These are phyloP conservation scores for Nephrotoma flavescens DNA, from an alignment of 2,888 invertebrate species.

Conservation along the genomic window DNA sequence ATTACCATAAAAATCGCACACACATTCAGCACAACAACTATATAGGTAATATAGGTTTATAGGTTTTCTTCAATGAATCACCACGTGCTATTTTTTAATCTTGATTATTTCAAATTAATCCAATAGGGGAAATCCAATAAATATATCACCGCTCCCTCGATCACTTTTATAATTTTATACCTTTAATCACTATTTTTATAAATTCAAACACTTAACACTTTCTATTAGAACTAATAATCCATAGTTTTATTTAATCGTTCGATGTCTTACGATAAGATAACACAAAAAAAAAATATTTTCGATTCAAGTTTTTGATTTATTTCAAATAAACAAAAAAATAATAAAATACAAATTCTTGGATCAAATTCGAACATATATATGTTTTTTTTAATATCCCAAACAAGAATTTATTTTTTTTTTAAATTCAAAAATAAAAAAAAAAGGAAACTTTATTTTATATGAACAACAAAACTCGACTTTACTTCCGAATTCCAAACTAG, in stretches of 20 bases:
- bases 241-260: neutral
- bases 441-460: no score
- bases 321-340: neutral
- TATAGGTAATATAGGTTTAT: neutral
- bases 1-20: neutral
- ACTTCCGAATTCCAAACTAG: no score
- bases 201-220: neutral
- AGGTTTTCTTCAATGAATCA: neutral
- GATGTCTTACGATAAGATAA: neutral
- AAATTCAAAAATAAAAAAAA: no score
- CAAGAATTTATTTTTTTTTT: no score
- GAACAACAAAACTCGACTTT: no score
- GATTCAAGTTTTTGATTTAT: neutral
- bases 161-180: neutral
- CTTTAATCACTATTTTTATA: neutral
- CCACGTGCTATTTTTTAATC: neutral
- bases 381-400: no score
- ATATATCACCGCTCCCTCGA: neutral
- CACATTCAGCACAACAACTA: neutral
- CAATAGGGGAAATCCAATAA: neutral
- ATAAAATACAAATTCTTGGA: neutral
- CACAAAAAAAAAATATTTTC: no score
- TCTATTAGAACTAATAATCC: neutral
- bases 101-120: neutral
- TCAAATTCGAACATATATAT: no score